These are phyloP conservation scores for Dendrocincla fuliginosa DNA, from an alignment of 2,797 vertebrate genomes.

Conservation along the genomic window DNA sequence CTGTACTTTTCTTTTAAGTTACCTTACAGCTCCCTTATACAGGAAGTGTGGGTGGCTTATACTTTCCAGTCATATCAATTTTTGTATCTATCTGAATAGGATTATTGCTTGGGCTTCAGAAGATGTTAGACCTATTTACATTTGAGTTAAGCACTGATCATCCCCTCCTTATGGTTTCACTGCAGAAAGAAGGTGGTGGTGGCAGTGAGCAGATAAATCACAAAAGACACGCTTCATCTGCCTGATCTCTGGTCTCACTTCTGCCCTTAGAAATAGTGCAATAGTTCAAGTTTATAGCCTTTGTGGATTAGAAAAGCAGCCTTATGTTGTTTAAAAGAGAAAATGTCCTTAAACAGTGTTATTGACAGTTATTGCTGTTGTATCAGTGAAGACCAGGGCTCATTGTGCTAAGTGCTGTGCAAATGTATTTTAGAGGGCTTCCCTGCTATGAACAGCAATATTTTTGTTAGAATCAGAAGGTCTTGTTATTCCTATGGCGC, in stretches of 20 bases:
- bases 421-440: constrained; percentile 32
- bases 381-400: neutral
- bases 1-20: neutral
- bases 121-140: constrained; percentile 9
- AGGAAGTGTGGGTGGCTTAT: neutral
- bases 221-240: constrained; percentile 23
- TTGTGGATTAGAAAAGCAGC: constrained; percentile 30
- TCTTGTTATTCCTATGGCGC: constrained; percentile 19
- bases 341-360: constrained; percentile 29
- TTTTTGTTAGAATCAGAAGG: constrained; percentile 23
- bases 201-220: constrained; percentile 30
- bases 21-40: neutral
- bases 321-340: constrained; percentile 4
- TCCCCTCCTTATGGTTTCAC: neutral
- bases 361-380: constrained; percentile 47
- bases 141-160: neutral
- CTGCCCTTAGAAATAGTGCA: constrained; percentile 40
- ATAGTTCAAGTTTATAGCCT: constrained; percentile 46
- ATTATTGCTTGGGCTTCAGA: constrained; percentile 12
- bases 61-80: neutral
- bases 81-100: neutral
- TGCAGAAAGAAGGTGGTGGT: constrained; percentile 5
- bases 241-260: constrained; percentile 47
- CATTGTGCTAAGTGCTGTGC: constrained; percentile 11
- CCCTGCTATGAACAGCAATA: neutral